Base-by-base conservation (phyloP, 2,113 vertebrate species). In the Alosa alosa region DNA sequence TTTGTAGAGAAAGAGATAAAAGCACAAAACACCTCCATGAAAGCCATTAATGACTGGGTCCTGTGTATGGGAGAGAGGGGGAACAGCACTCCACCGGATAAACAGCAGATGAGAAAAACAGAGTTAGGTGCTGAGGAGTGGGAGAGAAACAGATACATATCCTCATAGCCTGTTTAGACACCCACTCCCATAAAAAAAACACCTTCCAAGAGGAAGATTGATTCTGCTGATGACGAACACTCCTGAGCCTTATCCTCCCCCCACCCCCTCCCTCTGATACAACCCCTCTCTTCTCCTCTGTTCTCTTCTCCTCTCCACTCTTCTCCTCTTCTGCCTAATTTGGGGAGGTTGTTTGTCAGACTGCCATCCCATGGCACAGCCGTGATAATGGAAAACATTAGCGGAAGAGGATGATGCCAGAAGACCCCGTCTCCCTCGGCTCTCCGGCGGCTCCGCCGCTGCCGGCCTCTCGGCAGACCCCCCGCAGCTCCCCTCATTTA, bases 181-280 rank as follows among this genome's bases (percentile, higher is more conserved):
- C 31, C n/a, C 31, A 31, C 31, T 31, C 72, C 72, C 15, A 5
- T 4, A 15, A 1, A 72, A 31, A 31, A 72, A 39, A 78, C 72
- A 78, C 25, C 72, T 78, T 78, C 72, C 72, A 36, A 36, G 72
- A 78, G 25, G 72, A 78, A 78, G 72, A 78, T 78, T 78, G 72
- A 78, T 78, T 78, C 31, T 78, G 72, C 39, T 36, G 72, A 78
- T 78, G 72, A 78, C 72, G 36, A 78, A 36, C 72, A 78, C 72
- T 39, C 31, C 25, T 0, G 13, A 31, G 31, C 13, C 13, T 10
- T 5, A 0, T 39, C 31, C 31, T 39, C 72, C 31, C 3, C n/a
- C 4, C 60, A 0, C 20, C 20, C n/a, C n/a, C 31, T 3, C n/a
- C 25, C 13, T 11, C 64, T 13, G n/a, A 31, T 31, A 9, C 64